Evolutionary conservation across 2,797 vertebrate species (phyloP).

Genomic region (Sternotherus odoratus): DNA sequence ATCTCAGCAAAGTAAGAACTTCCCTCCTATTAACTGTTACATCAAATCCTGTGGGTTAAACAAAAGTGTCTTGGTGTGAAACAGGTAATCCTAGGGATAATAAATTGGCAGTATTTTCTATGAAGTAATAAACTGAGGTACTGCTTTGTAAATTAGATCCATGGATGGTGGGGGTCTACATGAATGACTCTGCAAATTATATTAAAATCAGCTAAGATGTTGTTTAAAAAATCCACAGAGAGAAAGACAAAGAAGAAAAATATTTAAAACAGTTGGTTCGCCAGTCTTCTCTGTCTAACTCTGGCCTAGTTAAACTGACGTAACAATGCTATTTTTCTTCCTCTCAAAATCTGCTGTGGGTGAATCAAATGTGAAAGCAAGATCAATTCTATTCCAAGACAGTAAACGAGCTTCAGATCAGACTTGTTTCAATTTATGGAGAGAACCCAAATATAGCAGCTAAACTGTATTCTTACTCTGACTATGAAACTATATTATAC

Average conservation of each 20-base stretch:
- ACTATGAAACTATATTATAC: conserved; percentile 53
- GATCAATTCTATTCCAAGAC: conserved; percentile 80
- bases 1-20: not conserved
- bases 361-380: conserved; percentile 84
- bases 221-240: not conserved
- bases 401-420: conserved; percentile 79
- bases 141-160: not conserved
- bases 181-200: rapidly evolving
- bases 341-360: conserved; percentile 64
- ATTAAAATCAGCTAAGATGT: not conserved
- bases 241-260: not conserved
- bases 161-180: not conserved
- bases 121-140: rapidly evolving
- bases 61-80: not conserved
- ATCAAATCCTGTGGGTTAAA: not conserved
- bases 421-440: conserved; percentile 75
- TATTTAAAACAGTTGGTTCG: not conserved
- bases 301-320: conserved; percentile 58
- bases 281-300: conserved; percentile 33
- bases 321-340: conserved; percentile 76
- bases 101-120: not conserved
- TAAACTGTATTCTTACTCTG: conserved; percentile 47
- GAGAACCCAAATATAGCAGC: conserved; percentile 50
- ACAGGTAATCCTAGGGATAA: not conserved
- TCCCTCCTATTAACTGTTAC: rapidly evolving